phyloP scores from a whole-genome alignment of 2,797 vertebrate genomes.

The Erpetoichthys calabaricus region DNA sequence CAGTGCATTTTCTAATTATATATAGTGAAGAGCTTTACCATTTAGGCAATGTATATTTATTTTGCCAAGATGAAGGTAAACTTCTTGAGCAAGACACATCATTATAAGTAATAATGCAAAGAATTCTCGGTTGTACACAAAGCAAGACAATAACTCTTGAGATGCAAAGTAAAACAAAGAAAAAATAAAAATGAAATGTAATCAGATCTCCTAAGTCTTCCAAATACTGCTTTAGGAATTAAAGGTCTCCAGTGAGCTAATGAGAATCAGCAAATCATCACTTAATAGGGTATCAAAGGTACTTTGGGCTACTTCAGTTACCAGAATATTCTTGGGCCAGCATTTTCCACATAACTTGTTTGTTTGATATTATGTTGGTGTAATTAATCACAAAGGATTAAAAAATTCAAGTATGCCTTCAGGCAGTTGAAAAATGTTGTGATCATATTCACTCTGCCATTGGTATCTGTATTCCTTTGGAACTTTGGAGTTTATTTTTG shows the following conservation, averaged over 20 bases:
- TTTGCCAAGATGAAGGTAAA: constrained; percentile 4
- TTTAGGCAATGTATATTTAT: not conserved
- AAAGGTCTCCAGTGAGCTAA: not conserved
- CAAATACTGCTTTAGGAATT: constrained; percentile 4
- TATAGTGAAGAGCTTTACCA: not conserved
- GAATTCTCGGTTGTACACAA: not conserved
- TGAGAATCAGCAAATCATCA: constrained; percentile 1
- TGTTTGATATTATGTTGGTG: constrained; percentile 21
- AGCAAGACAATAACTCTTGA: not conserved
- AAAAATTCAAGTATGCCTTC: constrained; percentile 16
- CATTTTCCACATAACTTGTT: constrained; percentile 22
- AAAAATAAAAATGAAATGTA: not conserved
- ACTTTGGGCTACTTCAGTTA: not conserved
- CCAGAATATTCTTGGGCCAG: not conserved
- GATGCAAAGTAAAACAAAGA: constrained; percentile 1
- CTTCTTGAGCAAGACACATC: not conserved
- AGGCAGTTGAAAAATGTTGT: constrained; percentile 17
- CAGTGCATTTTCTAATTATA: not conserved
- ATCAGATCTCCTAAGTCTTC: constrained; percentile 5
- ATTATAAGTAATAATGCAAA: not conserved
- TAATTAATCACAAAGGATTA: constrained; percentile 31
- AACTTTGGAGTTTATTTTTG: too few species aligned
- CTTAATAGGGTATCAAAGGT: constrained; percentile 5
- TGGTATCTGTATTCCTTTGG: not conserved
- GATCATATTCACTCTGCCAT: not conserved